Evolutionary conservation across 2,888 invertebrate genomes (phyloP), one percentile per base, ranked within the genome.

Genomic region (Chelonus formosanus): DNA sequence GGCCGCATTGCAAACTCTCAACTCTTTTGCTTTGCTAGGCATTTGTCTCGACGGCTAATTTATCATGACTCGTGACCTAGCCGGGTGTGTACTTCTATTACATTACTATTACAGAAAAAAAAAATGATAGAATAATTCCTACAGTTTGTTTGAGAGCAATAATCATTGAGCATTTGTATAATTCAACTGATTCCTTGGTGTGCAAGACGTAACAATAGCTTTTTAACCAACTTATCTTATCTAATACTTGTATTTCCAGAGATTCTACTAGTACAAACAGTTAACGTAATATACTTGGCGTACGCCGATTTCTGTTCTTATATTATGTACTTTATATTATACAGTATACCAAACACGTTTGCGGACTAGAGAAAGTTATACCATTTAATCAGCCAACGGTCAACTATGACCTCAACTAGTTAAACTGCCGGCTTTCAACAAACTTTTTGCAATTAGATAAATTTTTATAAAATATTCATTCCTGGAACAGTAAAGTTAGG

Each of bases 81-180:
- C 43, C 57, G 52, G 44, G 57, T 58, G 52, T 52, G 7, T 54
- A 10, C 31, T 43, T 31, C 4, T 43, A 57, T 40, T 50, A 34
- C 40, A 34, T 44, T 57, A 40, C 6, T 57, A 43, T 50, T 32
- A 34, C 10, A 56, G 55, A 50, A 48, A 50, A 6, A 34, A 34
- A 35, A 44, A 50, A 48, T 63, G 63, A 63, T 57, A 57, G 57
- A 52, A 56, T 50, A 40, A 45, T 3, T 31, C 4, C 4, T 10
- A 31, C 20, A 44, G 55, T 45, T 31, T 31, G 35, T 52, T 52
- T 52, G 44, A 47, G 48, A 43, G 50, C 48, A 50, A 52, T 62
- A 54, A 68, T 68, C 71, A 68, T 60, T 68, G 67, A 70, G 67
- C 68, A 71, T 71, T 74, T 71, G 65, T 71, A 71, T 74, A 69